Base-by-base conservation (phyloP, 2,888 invertebrate species). In the Eristalinus aeneus region DNA sequence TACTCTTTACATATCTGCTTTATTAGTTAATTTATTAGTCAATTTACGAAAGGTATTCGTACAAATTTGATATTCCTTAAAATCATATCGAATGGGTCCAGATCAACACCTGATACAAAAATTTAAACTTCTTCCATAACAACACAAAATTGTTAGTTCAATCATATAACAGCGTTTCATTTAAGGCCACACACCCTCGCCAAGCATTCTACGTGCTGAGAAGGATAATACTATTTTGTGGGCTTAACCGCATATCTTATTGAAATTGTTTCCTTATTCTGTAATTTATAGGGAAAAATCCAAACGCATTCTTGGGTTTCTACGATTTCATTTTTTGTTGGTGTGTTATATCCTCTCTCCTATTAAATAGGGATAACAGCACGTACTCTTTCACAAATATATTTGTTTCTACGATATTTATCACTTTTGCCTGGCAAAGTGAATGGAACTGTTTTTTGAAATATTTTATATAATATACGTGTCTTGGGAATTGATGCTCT, bases 201-300 rank as follows among this genome's bases (percentile, higher is more conserved):
- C 58, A 65, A 27, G 16, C 32, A 4, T 5, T 53, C 20, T 74
- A 80, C 74, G 80, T 74, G 74, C 63, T 60, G 23, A 69, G 74
- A 22, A 64, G 72, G 61, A 79, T 73, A 67, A 79, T 73, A 67
- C 53, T 36, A 65, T 46, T 16, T 72, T 67, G 67, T 34, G 72
- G 80, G 58, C 53, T 46, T 69, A 74, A 68, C 69, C 69, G n/a
- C 74, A 69, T 80, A 67, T 75, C 73, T 80, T 80, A 69, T 74
- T 63, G 68, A 74, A 80, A 80, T 74, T 80, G 80, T 80, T 80
- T 80, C 53, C 69, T 80, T 74, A 74, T 80, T 34, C 46, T 32
- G 46, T 36, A 39, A 77, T 72, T 79, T 79, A 67, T 79, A 60
- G 27, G 39, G 58, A 74, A 79, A 74, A 64, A 63, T 74, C 67